Evolutionary conservation across 2,888 invertebrate species (phyloP).

Genomic region (Platycnemis pennipes): DNA sequence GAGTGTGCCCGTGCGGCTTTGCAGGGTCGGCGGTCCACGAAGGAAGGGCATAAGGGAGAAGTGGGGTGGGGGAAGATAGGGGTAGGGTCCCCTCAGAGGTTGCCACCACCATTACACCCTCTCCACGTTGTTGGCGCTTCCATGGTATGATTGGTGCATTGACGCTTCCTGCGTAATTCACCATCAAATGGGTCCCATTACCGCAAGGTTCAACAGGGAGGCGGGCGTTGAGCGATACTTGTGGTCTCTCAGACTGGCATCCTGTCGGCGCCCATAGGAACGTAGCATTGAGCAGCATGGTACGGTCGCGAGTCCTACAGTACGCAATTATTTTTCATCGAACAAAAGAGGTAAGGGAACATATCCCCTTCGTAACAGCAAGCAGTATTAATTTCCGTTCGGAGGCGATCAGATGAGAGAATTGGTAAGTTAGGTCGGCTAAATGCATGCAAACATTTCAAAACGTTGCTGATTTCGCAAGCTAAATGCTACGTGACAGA

Average conservation of each 20-base stretch:
- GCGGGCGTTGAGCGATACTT: constrained; percentile 28
- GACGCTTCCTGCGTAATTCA: constrained; percentile 57
- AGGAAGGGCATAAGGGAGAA: not conserved
- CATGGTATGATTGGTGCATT: constrained; percentile 62
- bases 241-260: not conserved
- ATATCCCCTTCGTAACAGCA: not conserved
- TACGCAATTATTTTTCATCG: not conserved
- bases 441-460: too few relatives aligned
- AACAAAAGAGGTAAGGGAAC: not conserved
- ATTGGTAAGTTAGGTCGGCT: too few relatives aligned
- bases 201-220: constrained; percentile 23
- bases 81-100: not conserved
- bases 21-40: not conserved
- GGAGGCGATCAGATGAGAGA: not conserved
- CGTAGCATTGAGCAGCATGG: not conserved
- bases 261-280: not conserved
- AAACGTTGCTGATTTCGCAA: too few relatives aligned
- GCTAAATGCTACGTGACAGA: too few relatives aligned
- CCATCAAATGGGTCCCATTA: constrained; percentile 61
- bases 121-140: not conserved
- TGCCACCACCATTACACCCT: constrained; percentile 8
- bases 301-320: not conserved
- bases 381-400: not conserved
- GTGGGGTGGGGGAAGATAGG: not conserved
- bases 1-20: not conserved